These are phyloP conservation scores for Nomada ferruginata DNA, from an alignment of 2,888 invertebrate species.

Conservation along the genomic window DNA sequence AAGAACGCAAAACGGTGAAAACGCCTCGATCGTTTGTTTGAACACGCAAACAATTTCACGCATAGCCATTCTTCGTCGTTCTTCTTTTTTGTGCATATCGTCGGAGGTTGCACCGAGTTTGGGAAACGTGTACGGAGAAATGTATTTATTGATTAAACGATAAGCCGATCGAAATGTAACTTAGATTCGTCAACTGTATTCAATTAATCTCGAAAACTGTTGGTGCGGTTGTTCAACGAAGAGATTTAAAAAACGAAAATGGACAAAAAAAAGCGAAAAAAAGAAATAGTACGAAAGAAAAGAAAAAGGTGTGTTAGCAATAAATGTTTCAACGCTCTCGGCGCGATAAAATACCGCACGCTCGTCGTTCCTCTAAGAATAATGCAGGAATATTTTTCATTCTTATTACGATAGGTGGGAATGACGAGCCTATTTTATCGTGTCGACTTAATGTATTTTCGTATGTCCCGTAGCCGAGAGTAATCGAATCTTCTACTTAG, in stretches of 20 bases:
- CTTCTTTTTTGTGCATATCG: conserved; percentile 55
- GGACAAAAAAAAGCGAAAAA: not conserved
- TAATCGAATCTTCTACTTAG: conserved; percentile 32
- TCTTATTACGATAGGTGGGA: conserved; percentile 41
- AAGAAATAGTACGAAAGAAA: not conserved
- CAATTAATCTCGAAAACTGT: conserved; percentile 42
- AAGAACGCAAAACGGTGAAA: conserved; percentile 10
- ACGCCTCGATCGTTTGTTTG: conserved; percentile 22
- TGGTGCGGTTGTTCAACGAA: conserved; percentile 54
- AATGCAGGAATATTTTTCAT: conserved; percentile 62
- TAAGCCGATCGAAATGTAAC: conserved; percentile 45
- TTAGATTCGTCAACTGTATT: conserved; percentile 41
- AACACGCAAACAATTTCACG: conserved; percentile 22
- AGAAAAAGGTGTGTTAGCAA: conserved; percentile 55
- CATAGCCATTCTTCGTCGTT: conserved; percentile 38
- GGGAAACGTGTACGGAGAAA: conserved; percentile 20
- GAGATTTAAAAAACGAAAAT: not conserved
- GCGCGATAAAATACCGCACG: conserved; percentile 50
- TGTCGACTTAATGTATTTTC: conserved; percentile 36
- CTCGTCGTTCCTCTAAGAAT: conserved; percentile 28
- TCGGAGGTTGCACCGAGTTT: conserved; percentile 27
- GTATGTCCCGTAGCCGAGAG: conserved; percentile 49
- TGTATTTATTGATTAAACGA: conserved; percentile 50
- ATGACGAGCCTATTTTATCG: conserved; percentile 53
- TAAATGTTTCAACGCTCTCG: conserved; percentile 52